Conservation (phyloP, 2,797 vertebrate species). For the Cryptoprocta ferox region DNA sequence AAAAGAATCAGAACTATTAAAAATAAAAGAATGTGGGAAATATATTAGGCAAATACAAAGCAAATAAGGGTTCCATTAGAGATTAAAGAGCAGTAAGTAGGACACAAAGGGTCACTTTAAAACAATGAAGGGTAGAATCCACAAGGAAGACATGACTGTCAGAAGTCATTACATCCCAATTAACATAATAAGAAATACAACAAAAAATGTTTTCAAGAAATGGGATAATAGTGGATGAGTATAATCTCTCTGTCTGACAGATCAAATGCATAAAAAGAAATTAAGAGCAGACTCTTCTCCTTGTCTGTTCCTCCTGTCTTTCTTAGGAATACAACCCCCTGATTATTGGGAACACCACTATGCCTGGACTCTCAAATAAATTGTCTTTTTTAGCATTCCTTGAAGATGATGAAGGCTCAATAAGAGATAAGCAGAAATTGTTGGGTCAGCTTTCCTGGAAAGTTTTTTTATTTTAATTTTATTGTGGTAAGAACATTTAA, state of each 20-base stretch:
- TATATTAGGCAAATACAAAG: neutral
- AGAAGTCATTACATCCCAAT: neutral
- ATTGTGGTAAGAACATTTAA: neutral
- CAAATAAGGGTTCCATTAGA: neutral
- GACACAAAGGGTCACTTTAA: neutral
- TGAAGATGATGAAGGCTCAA: neutral
- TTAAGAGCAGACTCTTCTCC: neutral
- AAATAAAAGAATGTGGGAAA: constrained; percentile 14
- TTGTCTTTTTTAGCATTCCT: neutral
- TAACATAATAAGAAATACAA: neutral
- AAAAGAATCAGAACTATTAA: constrained; percentile 11
- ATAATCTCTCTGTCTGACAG: neutral
- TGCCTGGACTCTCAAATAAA: neutral
- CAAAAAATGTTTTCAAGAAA: neutral
- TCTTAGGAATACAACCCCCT: neutral
- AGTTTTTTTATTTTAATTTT: neutral
- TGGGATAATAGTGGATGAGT: neutral
- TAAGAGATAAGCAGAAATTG: neutral
- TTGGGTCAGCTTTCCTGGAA: neutral
- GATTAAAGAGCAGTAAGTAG: neutral
- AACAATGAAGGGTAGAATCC: neutral
- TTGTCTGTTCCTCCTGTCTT: neutral
- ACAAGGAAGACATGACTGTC: neutral
- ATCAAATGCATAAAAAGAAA: neutral
- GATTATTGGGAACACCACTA: neutral